Evolutionary conservation across 2,888 invertebrate genomes (phyloP), one percentile per base, ranked within the genome.

Genomic region (Steromphala cineraria): DNA sequence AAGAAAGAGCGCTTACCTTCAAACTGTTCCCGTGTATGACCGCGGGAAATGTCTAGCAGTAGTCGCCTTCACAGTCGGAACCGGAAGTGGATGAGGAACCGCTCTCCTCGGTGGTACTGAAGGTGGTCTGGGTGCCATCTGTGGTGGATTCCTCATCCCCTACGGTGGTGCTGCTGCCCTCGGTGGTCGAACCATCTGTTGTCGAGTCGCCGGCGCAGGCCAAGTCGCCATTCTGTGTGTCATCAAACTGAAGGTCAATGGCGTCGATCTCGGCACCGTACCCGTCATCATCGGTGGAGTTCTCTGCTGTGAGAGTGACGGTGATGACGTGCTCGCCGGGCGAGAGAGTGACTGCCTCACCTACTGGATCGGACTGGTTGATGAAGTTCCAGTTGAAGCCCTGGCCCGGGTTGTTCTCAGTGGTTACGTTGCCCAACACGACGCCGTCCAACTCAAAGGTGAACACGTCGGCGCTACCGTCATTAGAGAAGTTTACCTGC

Each of bases 201-300:
- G 15, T 62, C 2, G 62, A 3, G 62, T 0, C n/a, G 5, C 24
- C 62, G 21, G 62, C 28, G n/a, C 62, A 62, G 15, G 15, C 15
- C 62, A 62, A 28, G 17, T 62, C 62, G 24, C 62, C 28, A 7
- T 62, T 62, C 28, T 62, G 3, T 28, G 13, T 13, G 24, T 15
- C 62, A 15, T 75, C 21, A 28, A 67, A 17, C 28, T 21, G 13
- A 8, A 75, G 75, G 15, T 24, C 52, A 13, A 75, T 19, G 52
- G 24, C 8, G 75, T 75, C 75, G 19, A 75, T n/a, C 52, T 75
- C 75, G 19, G 24, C 75, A 13, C 75, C 75, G 46, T 52, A 75
- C n/a, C 52, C 52, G 21, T 75, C 75, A 17, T 52, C 53, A 15
- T 21, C 17, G 24, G 15, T 52, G 15, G 8, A 1, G 21, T 62